A percentile compares a stretch with the other conserved stretches of the same genome.
Conservation (phyloP, 2,797 vertebrate genomes). For the Mormyrus hasselquistii region DNA sequence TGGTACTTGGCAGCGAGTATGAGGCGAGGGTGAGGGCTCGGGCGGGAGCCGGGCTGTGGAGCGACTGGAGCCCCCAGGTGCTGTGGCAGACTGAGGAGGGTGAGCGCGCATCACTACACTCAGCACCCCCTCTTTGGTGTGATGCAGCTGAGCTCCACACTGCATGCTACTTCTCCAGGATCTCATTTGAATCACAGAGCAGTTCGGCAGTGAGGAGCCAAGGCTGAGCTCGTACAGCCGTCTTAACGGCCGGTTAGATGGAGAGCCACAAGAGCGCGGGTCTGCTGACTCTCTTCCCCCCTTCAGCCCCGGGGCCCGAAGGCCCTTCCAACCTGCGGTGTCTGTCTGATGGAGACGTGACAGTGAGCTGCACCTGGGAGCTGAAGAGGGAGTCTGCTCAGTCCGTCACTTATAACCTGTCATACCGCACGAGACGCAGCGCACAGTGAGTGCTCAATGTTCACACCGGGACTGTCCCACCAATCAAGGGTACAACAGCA, state of each 20-base stretch:
- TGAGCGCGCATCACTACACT: constrained; percentile 8
- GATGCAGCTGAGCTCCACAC: neutral
- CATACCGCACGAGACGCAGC: constrained; percentile 19
- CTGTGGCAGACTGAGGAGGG: constrained; percentile 48
- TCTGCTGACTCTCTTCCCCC: neutral
- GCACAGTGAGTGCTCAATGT: neutral
- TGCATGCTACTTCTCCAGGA: neutral
- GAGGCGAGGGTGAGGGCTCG: constrained; percentile 53
- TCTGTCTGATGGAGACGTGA: constrained; percentile 46
- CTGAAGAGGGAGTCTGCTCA: constrained; percentile 46
- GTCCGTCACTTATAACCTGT: constrained; percentile 54
- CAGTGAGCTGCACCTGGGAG: constrained; percentile 60
- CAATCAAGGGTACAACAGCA: neutral
- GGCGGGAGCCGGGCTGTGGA: constrained; percentile 50
- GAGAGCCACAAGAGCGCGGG: neutral
- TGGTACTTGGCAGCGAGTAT: constrained; percentile 43
- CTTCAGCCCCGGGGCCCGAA: constrained; percentile 24
- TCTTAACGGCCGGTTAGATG: neutral
- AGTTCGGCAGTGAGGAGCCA: neutral
- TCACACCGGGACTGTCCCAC: neutral
- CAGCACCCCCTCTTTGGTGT: neutral
- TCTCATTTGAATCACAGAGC: neutral
- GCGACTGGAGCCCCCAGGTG: constrained; percentile 56
- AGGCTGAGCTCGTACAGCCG: neutral
- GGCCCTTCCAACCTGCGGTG: constrained; percentile 47